Evolutionary conservation across 2,888 invertebrate species (phyloP).

Genomic region (Acleris laterana): DNA sequence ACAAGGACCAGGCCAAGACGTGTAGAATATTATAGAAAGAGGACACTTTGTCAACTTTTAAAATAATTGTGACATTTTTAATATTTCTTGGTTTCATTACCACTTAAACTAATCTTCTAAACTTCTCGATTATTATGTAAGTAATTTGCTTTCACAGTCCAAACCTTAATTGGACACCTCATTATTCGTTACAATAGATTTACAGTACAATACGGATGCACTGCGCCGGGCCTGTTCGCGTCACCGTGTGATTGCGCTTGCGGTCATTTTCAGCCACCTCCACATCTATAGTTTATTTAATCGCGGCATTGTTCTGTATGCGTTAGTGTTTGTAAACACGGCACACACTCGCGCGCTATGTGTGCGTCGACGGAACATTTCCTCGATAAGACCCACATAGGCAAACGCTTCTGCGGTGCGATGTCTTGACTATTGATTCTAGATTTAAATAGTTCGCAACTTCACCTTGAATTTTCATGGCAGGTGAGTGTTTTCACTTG

Average conservation of each 20-base stretch:
- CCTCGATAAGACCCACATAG: slow-evolving; percentile 69
- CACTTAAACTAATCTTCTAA: too few species aligned
- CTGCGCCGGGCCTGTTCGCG: neutral
- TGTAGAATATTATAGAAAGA: too few species aligned
- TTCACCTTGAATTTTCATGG: slow-evolving; percentile 76
- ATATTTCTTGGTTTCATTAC: too few species aligned
- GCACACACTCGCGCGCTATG: slow-evolving; percentile 51
- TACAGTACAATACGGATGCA: neutral
- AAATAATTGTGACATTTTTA: too few species aligned
- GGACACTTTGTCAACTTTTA: too few species aligned
- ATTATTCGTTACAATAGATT: too few species aligned
- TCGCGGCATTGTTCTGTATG: slow-evolving; percentile 62
- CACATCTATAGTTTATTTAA: slow-evolving; percentile 20
- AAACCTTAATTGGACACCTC: too few species aligned
- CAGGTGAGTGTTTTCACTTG: slow-evolving; percentile 64
- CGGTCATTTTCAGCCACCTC: slow-evolving; percentile 1
- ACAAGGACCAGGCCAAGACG: too few species aligned
- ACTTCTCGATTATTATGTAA: too few species aligned
- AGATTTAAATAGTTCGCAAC: slow-evolving; percentile 60
- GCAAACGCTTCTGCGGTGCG: slow-evolving; percentile 64
- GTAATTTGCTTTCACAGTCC: too few species aligned
- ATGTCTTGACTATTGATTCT: slow-evolving; percentile 77
- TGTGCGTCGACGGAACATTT: slow-evolving; percentile 53
- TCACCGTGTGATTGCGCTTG: neutral
- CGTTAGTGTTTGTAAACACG: slow-evolving; percentile 71